These are phyloP conservation scores for Cydia fagiglandana DNA, from an alignment of 1,140 invertebrate species.

Conservation along the genomic window DNA sequence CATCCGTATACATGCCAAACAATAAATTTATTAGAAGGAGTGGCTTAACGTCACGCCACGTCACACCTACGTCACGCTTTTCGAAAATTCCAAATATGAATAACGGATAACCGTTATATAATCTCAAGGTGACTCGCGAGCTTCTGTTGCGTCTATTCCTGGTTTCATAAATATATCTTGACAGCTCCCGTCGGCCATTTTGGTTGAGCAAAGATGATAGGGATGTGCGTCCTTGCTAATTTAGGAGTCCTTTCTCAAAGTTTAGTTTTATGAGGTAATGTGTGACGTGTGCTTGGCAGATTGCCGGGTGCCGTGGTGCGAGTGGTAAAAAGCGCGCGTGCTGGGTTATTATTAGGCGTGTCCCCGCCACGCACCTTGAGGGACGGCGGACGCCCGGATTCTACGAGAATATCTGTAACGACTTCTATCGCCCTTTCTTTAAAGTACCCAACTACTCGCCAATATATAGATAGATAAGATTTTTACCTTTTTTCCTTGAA, in stretches of 20 bases:
- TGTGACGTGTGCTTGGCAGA: conserved; percentile 66
- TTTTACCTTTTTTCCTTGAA: no score
- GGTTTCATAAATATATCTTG: conserved; percentile 78
- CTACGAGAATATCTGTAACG: conserved; percentile 43
- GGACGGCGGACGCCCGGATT: conserved; percentile 43
- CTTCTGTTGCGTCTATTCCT: conserved; percentile 68
- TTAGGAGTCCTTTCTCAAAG: conserved; percentile 76
- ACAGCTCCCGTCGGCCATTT: conserved; percentile 72
- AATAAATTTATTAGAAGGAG: conserved; percentile 79
- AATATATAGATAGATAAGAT: no score
- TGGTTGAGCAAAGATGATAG: conserved; percentile 63
- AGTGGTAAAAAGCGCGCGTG: conserved; percentile 44
- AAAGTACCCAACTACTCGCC: background rate
- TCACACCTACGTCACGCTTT: conserved; percentile 68
- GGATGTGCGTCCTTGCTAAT: conserved; percentile 74
- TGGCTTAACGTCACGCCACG: conserved; percentile 73
- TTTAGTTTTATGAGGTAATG: conserved; percentile 74
- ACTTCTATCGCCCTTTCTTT: conserved; percentile 37
- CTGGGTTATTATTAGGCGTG: conserved; percentile 59
- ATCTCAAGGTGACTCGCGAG: conserved; percentile 75
- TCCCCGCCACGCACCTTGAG: conserved; percentile 62
- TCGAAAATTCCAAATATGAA: conserved; percentile 36
- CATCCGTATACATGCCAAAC: conserved; percentile 79
- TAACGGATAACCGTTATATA: conserved; percentile 63
- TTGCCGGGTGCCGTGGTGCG: conserved; percentile 49